These are phyloP conservation scores for Microplitis mediator DNA, from an alignment of 1,140 invertebrate genomes.

Conservation along the genomic window DNA sequence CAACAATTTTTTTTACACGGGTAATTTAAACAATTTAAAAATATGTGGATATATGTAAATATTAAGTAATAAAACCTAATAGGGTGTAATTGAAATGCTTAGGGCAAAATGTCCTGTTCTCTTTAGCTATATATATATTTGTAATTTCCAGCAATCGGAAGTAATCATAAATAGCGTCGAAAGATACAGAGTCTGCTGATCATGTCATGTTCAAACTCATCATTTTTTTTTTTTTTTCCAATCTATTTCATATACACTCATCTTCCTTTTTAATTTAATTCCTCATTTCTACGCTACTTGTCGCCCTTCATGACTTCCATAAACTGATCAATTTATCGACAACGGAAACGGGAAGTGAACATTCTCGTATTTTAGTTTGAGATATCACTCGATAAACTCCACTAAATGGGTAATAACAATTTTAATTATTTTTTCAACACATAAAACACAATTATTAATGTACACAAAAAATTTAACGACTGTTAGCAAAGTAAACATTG, in stretches of 20 bases:
- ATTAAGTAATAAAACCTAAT: neutral
- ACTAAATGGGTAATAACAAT: too few relatives aligned
- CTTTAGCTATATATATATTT: constrained; percentile 7
- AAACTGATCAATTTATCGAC: constrained; percentile 27
- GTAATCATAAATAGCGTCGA: constrained; percentile 33
- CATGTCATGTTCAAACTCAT: neutral
- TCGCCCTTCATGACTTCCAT: constrained; percentile 5
- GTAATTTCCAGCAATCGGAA: constrained; percentile 52
- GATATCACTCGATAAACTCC: too few relatives aligned
- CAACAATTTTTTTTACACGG: too few relatives aligned
- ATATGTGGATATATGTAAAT: too few relatives aligned
- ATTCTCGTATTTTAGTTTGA: constrained; percentile 5
- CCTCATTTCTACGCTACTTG: neutral
- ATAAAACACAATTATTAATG: too few relatives aligned
- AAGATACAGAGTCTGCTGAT: too few relatives aligned
- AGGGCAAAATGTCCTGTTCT: neutral
- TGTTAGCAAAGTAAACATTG: too few relatives aligned
- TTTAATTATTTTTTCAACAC: too few relatives aligned
- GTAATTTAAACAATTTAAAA: too few relatives aligned
- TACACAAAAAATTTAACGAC: too few relatives aligned
- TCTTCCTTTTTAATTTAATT: neutral
- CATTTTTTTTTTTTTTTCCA: constrained; percentile 5
- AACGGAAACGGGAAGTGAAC: constrained; percentile 33
- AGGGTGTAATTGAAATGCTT: neutral
- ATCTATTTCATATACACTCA: constrained; percentile 16